Percentiles rank a stretch among this genome's conserved stretches.
These are phyloP conservation scores for Acanthisitta chloris DNA, from an alignment of 2,113 vertebrate species.

Conservation along the genomic window DNA sequence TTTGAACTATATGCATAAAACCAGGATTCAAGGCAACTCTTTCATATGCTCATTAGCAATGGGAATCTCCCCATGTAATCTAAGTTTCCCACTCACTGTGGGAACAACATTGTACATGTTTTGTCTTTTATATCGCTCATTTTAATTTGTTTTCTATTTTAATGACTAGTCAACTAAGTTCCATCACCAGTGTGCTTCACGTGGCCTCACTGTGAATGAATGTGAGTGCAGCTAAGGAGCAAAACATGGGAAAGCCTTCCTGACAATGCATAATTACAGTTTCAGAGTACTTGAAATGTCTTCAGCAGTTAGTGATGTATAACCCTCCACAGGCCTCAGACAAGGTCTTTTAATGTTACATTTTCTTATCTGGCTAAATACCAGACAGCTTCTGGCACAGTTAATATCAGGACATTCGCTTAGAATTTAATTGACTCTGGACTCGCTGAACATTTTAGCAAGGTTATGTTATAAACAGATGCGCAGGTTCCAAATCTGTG, in stretches of 20 bases:
- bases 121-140: not conserved
- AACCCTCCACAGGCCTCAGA: slow-evolving; percentile 35
- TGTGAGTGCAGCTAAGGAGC: not conserved
- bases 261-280: slow-evolving; percentile 6
- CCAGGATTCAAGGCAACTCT: not conserved
- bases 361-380: slow-evolving; percentile 54
- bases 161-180: slow-evolving; percentile 25
- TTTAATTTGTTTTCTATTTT: slow-evolving; percentile 42
- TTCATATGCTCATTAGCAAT: not conserved
- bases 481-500: slow-evolving; percentile 24
- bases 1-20: not conserved
- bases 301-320: slow-evolving; percentile 41
- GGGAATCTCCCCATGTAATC: not conserved
- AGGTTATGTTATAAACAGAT: slow-evolving; percentile 63
- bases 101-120: not conserved
- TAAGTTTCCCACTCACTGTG: not conserved
- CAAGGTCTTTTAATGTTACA: slow-evolving; percentile 47
- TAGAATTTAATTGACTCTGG: slow-evolving; percentile 57
- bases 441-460: slow-evolving; percentile 43
- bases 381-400: slow-evolving; percentile 60
- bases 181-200: not conserved
- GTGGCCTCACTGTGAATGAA: not conserved
- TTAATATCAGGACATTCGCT: slow-evolving; percentile 45
- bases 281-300: slow-evolving; percentile 33
- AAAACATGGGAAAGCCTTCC: slow-evolving; percentile 22